Evolutionary conservation across 2,888 invertebrate species (phyloP).

Genomic region (Pseudoips prasinana): DNA sequence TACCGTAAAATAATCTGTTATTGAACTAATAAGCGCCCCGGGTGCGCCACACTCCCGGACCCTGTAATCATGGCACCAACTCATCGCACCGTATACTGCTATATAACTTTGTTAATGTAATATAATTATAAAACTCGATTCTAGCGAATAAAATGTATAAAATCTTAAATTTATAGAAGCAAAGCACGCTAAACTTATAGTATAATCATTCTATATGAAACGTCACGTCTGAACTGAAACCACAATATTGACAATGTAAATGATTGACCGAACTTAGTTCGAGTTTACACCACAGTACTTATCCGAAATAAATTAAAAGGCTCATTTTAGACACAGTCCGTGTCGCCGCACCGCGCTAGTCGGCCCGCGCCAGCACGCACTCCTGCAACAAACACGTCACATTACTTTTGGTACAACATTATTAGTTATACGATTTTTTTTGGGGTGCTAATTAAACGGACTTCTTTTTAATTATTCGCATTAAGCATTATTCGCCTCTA

Average conservation of each 20-base stretch:
- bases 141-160: slow-evolving; percentile 79
- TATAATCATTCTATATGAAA: slow-evolving; percentile 72
- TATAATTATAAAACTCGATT: slow-evolving; percentile 73
- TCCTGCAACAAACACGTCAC: too few species aligned
- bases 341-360: slow-evolving; percentile 62
- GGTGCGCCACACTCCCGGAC: too few species aligned
- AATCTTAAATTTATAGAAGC: slow-evolving; percentile 79
- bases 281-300: slow-evolving; percentile 63
- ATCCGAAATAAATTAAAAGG: slow-evolving; percentile 75
- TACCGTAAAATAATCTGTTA: slow-evolving; percentile 18
- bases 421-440: too few species aligned
- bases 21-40: slow-evolving; percentile 17
- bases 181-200: slow-evolving; percentile 81
- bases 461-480: too few species aligned
- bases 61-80: slow-evolving; percentile 83
- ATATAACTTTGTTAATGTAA: slow-evolving; percentile 79
- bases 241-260: slow-evolving; percentile 60
- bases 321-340: slow-evolving; percentile 55
- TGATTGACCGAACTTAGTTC: slow-evolving; percentile 74
- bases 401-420: too few species aligned
- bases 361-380: slow-evolving; percentile 57
- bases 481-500: too few species aligned
- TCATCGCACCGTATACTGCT: slow-evolving; percentile 82
- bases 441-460: too few species aligned
- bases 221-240: slow-evolving; percentile 67